Base-by-base conservation (phyloP, 2,888 invertebrate genomes). In the Dryobota labecula region DNA sequence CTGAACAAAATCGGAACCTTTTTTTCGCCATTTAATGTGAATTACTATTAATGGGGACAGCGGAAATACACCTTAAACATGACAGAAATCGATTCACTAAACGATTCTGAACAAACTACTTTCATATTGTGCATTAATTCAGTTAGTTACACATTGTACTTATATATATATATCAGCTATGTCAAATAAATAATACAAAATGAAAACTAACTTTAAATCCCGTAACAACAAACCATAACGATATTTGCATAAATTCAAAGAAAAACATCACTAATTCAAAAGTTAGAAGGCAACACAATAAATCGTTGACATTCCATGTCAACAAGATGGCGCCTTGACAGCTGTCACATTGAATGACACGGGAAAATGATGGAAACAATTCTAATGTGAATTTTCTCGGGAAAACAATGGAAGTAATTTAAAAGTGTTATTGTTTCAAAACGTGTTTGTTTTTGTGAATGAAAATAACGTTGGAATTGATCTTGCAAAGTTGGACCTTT, bases 251-350 rank as follows among this genome's bases (percentile, higher is more conserved):
- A 68, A 58, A 30, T 77, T 67, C 68, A 61, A 80, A 62, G 62
- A 68, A 82, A 69, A 85, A 75, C 70, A 78, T 58, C 49, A 49
- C 57, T 66, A 70, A 78, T 78, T 61, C 78, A 70, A 75, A 80
- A 74, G 58, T 76, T 76, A 58, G 62, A 70, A 77, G 62, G 70
- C 70, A 38, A 70, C 68, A 84, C 74, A 86, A 84, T 85, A 79
- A 80, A 76, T 80, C 70, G 86, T 86, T 88, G 85, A 83, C 85
- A 64, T 76, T 65, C 60, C 69, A 60, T 70, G 78, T 70, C 74
- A 72, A 56, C 85, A 86, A 86, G 87, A 88, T 90, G 88, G 89
- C 88, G 71, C 76, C 85, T 69, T 89, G 90, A 87, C 90, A 89
- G 87, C 86, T 90, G 90, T 91, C 90, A 90, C 71, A 75, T 69